Percentiles rank a stretch among this genome's conserved stretches.
Conservation (phyloP, 2,113 vertebrate species). For the Callionymus lyra region DNA sequence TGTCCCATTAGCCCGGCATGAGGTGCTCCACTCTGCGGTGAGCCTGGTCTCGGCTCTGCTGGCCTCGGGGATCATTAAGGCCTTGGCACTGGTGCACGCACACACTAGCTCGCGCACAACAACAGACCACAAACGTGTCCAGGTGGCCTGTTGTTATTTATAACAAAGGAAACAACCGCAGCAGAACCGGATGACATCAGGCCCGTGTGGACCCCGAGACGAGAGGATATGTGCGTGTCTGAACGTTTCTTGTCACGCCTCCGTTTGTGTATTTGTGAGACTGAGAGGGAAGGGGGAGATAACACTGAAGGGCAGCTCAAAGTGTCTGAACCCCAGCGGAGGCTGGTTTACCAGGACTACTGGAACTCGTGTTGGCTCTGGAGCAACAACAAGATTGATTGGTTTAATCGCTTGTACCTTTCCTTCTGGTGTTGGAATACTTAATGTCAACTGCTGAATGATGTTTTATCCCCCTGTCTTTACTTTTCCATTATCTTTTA, state of each 20-base stretch:
- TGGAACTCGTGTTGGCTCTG: constrained; percentile 92
- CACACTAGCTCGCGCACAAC: constrained; percentile 14
- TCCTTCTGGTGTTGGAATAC: constrained; percentile 91
- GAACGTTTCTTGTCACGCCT: constrained; percentile 20
- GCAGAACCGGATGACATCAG: constrained; percentile 80
- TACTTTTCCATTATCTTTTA: constrained; percentile 5
- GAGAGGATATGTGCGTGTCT: constrained; percentile 28
- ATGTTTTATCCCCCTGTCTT: constrained; percentile 61
- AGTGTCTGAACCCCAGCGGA: constrained; percentile 69
- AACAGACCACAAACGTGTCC: constrained; percentile 57
- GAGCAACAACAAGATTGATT: constrained; percentile 90
- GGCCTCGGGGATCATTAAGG: constrained; percentile 94
- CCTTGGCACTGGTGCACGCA: constrained; percentile 33
- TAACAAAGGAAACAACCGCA: constrained; percentile 89
- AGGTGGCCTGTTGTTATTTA: constrained; percentile 99
- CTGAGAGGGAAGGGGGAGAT: constrained; percentile 45
- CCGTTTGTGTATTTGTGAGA: constrained; percentile 15
- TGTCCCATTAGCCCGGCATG: constrained; percentile 87
- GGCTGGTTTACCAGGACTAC: constrained; percentile 78
- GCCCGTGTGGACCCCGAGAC: constrained; percentile 72
- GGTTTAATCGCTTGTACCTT: constrained; percentile 96
- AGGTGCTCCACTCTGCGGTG: constrained; percentile 60
- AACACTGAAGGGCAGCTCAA: constrained; percentile 88
- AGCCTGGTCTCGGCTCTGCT: constrained; percentile 48
- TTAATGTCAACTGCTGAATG: constrained; percentile 91